A percentile compares a stretch with the other conserved stretches of the same genome.
phyloP scores from a whole-genome alignment of 2,888 invertebrate genomes.

The Bedellia somnulentella region DNA sequence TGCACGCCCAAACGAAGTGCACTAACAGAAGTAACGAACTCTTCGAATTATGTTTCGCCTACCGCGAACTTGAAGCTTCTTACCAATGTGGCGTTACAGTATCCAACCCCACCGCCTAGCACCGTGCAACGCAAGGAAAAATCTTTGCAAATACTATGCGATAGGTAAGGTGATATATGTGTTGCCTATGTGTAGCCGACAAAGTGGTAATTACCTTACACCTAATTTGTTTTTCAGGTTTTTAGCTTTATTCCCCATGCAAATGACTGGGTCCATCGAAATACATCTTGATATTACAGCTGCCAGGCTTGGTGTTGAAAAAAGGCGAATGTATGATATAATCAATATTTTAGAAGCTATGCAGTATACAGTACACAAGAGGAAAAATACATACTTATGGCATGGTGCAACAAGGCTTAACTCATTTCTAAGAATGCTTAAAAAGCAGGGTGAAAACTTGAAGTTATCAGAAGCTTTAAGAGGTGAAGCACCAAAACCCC shows the following conservation, averaged over 20 bases:
- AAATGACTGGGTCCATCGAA: slow-evolving; percentile 48
- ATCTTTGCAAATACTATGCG: slow-evolving; percentile 62
- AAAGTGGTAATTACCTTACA: too few species aligned
- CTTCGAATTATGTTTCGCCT: slow-evolving; percentile 60
- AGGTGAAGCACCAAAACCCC: slow-evolving; percentile 44
- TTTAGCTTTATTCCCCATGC: slow-evolving; percentile 55
- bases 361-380: slow-evolving; percentile 67
- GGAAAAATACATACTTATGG: slow-evolving; percentile 71
- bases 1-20: slow-evolving; percentile 56
- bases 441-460: slow-evolving; percentile 58
- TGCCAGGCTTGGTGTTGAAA: slow-evolving; percentile 64
- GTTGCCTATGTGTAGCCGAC: not conserved
- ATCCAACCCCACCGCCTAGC: slow-evolving; percentile 54
- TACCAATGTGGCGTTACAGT: slow-evolving; percentile 64
- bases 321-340: slow-evolving; percentile 72
- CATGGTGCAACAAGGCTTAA: slow-evolving; percentile 66
- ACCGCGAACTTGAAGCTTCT: slow-evolving; percentile 69
- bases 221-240: slow-evolving; percentile 35
- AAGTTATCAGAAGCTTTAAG: slow-evolving; percentile 54
- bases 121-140: slow-evolving; percentile 60
- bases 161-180: slow-evolving; percentile 40
- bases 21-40: slow-evolving; percentile 58
- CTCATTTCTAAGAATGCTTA: slow-evolving; percentile 63
- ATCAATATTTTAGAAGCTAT: slow-evolving; percentile 73
- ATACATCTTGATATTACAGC: slow-evolving; percentile 68